These are phyloP conservation scores for Osmoderma eremita DNA, from an alignment of 2,888 invertebrate species.

Conservation along the genomic window DNA sequence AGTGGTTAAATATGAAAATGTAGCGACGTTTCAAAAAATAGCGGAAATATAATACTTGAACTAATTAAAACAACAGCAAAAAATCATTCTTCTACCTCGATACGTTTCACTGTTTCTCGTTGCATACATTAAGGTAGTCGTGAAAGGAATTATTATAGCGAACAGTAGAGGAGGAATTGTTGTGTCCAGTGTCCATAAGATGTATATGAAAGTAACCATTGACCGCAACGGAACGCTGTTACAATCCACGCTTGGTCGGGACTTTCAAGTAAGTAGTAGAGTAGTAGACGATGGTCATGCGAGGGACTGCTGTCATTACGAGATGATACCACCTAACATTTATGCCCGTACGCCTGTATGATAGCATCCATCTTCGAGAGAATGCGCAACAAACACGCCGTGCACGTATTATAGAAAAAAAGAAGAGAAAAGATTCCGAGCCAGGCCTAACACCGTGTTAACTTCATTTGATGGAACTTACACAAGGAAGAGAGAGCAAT, in stretches of 20 bases:
- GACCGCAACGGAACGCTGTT: conserved; percentile 60
- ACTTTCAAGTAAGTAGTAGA: conserved; percentile 55
- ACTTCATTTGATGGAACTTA: too few relatives aligned
- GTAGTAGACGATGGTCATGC: conserved; percentile 46
- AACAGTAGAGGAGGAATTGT: conserved; percentile 50
- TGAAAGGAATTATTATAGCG: conserved; percentile 48
- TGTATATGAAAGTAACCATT: conserved; percentile 60
- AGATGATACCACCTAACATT: conserved; percentile 30
- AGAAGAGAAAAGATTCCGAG: too few relatives aligned
- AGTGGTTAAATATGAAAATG: conserved; percentile 38
- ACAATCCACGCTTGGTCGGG: conserved; percentile 61
- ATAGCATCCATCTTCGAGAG: conserved; percentile 3
- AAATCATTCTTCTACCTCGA: conserved; percentile 48
- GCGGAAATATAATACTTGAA: conserved; percentile 47
- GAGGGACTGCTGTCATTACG: conserved; percentile 41
- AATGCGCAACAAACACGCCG: neutral
- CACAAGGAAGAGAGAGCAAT: too few relatives aligned
- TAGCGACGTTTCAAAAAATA: conserved; percentile 43
- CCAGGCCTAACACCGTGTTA: too few relatives aligned
- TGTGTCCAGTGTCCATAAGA: conserved; percentile 54
- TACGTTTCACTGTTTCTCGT: conserved; percentile 46
- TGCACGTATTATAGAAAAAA: too few relatives aligned
- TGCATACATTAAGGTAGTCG: conserved; percentile 43
- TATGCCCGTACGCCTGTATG: conserved; percentile 5
- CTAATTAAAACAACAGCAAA: conserved; percentile 48